Evolutionary conservation across 2,113 vertebrate species (phyloP), one percentile per base, ranked within the genome.

Genomic region (Neolamprologus sp.): DNA sequence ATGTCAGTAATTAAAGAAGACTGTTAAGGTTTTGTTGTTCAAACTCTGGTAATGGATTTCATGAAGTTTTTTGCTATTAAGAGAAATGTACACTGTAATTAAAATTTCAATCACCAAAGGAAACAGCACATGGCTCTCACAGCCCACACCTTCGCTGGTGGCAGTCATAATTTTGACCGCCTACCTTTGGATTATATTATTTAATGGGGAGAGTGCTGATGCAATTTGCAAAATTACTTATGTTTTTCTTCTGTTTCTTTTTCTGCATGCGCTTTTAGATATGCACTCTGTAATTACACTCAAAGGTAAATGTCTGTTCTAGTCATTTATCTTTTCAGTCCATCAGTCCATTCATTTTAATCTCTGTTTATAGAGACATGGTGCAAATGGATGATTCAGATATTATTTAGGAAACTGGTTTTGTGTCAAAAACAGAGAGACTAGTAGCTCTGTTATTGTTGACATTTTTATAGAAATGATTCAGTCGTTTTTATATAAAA

Each of bases 301-400:
- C 83, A 90, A 73, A 95, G 92, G 90, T 94, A 94, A 95, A 93
- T 93, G 80, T 33, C 13, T 83, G 83, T 42, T 83, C 54, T 12
- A 81, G 19, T 81, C 23, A 65, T 42, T 55, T 73, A 51, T 78
- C 12, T 35, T 13, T 68, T 12, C 47, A 51, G 8, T 51, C 51
- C 33, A 49, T 89, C 12, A 11, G 12, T 71, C 63, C 37, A 7
- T 40, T 42, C 57, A 71, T 14, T 7, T 31, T 16, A 40, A 75
- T 45, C 23, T 79, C 45, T 0, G 26, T 78, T 78, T n/a, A 51
- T 78, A 78, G 9, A 42, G 37, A 40, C 53, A 26, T 26, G 9
- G 31, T 35, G 80, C 45, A 60, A 45, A 21, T 82, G 6, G 14
- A 14, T 60, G 14, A 80, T 58, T 58, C 26, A 81, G 26, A 33